These are phyloP conservation scores for Nanorana parkeri DNA, from an alignment of 2,113 vertebrate genomes.

Conservation along the genomic window DNA sequence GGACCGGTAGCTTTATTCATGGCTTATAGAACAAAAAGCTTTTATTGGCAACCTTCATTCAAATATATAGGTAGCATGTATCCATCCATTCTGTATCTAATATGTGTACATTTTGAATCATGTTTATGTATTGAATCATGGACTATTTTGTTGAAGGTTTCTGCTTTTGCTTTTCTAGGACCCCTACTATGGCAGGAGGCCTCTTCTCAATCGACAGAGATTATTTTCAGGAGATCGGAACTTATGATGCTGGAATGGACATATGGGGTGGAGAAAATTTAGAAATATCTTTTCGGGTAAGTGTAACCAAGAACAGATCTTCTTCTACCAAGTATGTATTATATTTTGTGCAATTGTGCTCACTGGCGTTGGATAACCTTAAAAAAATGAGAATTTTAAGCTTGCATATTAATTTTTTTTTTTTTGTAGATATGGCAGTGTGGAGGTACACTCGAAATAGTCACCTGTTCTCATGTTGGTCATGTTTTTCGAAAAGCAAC, in stretches of 20 bases:
- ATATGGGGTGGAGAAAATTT: constrained; percentile 99
- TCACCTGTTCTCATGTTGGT: constrained; percentile 97
- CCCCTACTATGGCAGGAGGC: constrained; percentile 98
- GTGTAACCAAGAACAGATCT: constrained; percentile 46
- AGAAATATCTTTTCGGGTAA: constrained; percentile 98
- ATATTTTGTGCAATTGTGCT: neutral
- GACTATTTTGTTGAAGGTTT: neutral
- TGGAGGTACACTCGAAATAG: constrained; percentile 95
- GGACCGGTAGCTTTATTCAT: too few species aligned
- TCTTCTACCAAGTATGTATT: neutral
- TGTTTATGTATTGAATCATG: too few species aligned
- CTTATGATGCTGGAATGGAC: constrained; percentile 98
- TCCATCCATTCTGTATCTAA: too few species aligned
- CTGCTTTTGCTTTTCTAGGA: constrained; percentile 71
- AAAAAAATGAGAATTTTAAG: too few species aligned
- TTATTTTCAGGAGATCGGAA: constrained; percentile 98
- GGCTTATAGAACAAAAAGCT: too few species aligned
- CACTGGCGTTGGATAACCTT: too few species aligned
- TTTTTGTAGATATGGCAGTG: constrained; percentile 95
- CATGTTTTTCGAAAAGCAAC: constrained; percentile 98
- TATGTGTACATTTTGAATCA: neutral
- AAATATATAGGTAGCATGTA: too few species aligned
- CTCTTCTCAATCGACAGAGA: constrained; percentile 98
- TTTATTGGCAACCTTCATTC: too few species aligned
- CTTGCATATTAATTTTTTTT: neutral